Conservation (phyloP, 2,888 invertebrate genomes). For the Nomada lathburiana region DNA sequence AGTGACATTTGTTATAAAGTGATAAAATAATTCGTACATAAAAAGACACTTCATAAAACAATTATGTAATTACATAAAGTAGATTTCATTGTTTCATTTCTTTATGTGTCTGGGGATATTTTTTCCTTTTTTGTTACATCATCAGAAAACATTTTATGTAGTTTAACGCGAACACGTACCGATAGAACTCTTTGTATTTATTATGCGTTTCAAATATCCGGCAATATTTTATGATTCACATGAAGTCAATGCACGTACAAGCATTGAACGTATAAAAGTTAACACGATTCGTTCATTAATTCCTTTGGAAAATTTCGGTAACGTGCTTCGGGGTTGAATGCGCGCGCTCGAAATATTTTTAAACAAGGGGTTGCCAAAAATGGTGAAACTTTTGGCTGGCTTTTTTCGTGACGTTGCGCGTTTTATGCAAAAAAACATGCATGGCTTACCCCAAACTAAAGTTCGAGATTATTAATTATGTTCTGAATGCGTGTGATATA, state of each 20-base stretch:
- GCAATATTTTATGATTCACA: neutral
- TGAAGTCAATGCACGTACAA: neutral
- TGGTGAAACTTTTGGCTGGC: neutral
- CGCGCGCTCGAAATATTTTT: neutral
- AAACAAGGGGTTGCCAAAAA: neutral
- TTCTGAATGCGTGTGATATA: neutral
- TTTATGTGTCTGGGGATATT: too few species aligned
- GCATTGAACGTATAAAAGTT: neutral
- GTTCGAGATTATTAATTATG: neutral
- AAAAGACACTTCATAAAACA: too few species aligned
- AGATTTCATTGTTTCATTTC: too few species aligned
- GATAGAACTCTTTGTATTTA: neutral
- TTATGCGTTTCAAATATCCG: neutral
- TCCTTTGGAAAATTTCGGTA: neutral
- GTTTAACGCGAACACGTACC: neutral
- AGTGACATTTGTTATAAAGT: too few species aligned
- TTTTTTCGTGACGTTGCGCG: neutral
- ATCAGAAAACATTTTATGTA: neutral
- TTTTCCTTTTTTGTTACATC: neutral
- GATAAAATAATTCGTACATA: too few species aligned
- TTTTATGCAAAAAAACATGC: neutral
- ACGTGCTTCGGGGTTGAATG: neutral
- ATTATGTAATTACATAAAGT: too few species aligned
- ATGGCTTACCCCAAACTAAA: neutral
- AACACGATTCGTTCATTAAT: constrained; percentile 12